Conservation (phyloP, 2,888 invertebrate genomes). For the Acanthopleura granulata region DNA sequence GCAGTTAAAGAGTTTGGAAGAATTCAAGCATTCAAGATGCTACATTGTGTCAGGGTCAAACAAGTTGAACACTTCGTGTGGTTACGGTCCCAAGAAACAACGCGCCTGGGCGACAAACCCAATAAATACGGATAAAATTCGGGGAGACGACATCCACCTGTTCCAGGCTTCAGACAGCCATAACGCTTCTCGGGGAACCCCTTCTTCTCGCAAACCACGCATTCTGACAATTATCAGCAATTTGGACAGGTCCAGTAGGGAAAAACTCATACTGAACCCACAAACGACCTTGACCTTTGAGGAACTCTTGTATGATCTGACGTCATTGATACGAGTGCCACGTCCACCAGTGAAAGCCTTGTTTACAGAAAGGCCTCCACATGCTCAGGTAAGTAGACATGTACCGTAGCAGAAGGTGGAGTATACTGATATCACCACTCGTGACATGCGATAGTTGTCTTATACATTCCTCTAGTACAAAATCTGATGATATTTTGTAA, state of each 20-base stretch:
- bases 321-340: slow-evolving; percentile 44
- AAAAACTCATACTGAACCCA: slow-evolving; percentile 84
- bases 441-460: no score
- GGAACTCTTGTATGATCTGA: slow-evolving; percentile 89
- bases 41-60: slow-evolving; percentile 95
- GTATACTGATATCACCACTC: no score
- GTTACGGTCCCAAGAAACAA: slow-evolving; percentile 56
- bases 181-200: slow-evolving; percentile 1
- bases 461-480: no score
- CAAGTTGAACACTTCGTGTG: slow-evolving; percentile 70
- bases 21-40: slow-evolving; percentile 80
- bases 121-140: slow-evolving; percentile 40
- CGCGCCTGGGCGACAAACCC: slow-evolving; percentile 45
- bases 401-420: background rate
- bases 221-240: slow-evolving; percentile 89
- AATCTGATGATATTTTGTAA: no score
- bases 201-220: slow-evolving; percentile 29
- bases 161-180: slow-evolving; percentile 26
- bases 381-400: slow-evolving; percentile 79
- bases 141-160: slow-evolving; percentile 47
- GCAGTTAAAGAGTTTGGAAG: slow-evolving; percentile 76
- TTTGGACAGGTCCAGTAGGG: slow-evolving; percentile 82
- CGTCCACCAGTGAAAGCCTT: slow-evolving; percentile 82
- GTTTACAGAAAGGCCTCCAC: slow-evolving; percentile 88
- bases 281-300: slow-evolving; percentile 94